A percentile compares a stretch with the other conserved stretches of the same genome.
phyloP scores from a whole-genome alignment of 2,888 invertebrate genomes.

The Laspeyria flexula region DNA sequence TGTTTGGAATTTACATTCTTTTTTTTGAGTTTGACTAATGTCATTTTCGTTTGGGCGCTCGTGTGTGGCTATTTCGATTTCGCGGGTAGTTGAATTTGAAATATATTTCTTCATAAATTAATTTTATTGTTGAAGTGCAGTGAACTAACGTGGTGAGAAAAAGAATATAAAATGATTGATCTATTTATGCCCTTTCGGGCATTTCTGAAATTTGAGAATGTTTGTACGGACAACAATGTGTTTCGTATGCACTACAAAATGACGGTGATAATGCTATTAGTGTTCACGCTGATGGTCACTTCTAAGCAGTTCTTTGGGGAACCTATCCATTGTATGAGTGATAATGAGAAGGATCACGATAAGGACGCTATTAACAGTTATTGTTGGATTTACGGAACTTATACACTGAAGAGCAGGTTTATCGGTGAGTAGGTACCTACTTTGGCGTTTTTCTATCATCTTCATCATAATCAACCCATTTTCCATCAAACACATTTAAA shows the following conservation, averaged over 20 bases:
- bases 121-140: not conserved
- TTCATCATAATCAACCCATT: too few relatives aligned
- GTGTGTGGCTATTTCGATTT: not conserved
- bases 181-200: slow-evolving; percentile 89
- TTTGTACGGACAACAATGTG: slow-evolving; percentile 91
- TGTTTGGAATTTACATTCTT: slow-evolving; percentile 1
- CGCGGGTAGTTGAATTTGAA: slow-evolving; percentile 31
- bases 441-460: too few relatives aligned
- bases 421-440: slow-evolving; percentile 57
- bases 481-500: too few relatives aligned
- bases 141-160: not conserved
- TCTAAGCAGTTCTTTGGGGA: slow-evolving; percentile 95
- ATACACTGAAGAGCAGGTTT: slow-evolving; percentile 82
- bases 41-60: slow-evolving; percentile 1
- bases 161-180: slow-evolving; percentile 84
- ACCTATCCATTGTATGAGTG: slow-evolving; percentile 91
- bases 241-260: slow-evolving; percentile 91
- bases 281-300: slow-evolving; percentile 91
- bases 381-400: slow-evolving; percentile 93
- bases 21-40: not conserved
- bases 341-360: slow-evolving; percentile 73
- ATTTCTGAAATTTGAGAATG: slow-evolving; percentile 88
- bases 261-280: slow-evolving; percentile 89
- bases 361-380: slow-evolving; percentile 89
- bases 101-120: not conserved